Percentiles rank a stretch among this genome's conserved stretches.
These are phyloP conservation scores for Phytoseiulus persimilis DNA, from an alignment of 2,888 invertebrate species.

Conservation along the genomic window DNA sequence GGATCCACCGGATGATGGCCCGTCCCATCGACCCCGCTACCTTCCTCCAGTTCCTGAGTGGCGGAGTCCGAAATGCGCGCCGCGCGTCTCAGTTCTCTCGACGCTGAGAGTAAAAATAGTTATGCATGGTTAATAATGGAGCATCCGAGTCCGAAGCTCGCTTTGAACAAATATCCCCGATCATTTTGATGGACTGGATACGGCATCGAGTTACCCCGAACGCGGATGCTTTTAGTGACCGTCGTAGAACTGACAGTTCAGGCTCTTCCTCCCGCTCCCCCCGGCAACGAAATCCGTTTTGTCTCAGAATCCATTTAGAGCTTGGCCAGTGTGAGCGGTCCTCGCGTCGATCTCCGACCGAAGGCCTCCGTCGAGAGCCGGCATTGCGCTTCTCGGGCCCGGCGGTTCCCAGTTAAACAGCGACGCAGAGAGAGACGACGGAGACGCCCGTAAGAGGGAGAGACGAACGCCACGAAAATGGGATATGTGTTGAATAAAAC, in stretches of 20 bases:
- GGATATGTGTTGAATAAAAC: not conserved
- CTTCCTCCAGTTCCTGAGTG: no score
- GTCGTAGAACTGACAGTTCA: not conserved
- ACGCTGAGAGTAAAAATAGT: no score
- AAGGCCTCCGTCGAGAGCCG: not conserved
- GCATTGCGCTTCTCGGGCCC: not conserved
- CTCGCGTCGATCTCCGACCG: not conserved
- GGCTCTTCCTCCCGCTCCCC: not conserved
- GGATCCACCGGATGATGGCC: no score
- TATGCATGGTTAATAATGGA: no score
- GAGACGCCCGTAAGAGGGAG: not conserved
- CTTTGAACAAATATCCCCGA: not conserved
- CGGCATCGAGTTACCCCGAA: not conserved
- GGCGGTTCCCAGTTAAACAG: not conserved
- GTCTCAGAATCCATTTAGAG: not conserved
- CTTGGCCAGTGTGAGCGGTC: not conserved
- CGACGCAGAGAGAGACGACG: not conserved
- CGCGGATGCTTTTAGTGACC: not conserved
- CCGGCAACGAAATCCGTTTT: not conserved
- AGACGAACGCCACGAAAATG: not conserved
- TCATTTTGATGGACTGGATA: not conserved
- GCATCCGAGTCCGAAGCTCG: no score
- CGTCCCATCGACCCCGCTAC: no score
- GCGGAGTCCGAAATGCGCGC: no score
- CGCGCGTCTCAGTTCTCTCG: no score